Percentiles rank a stretch among this genome's conserved stretches.
These are phyloP conservation scores for Drosophila aff. DNA, from an alignment of 1,140 invertebrate genomes.

Conservation along the genomic window DNA sequence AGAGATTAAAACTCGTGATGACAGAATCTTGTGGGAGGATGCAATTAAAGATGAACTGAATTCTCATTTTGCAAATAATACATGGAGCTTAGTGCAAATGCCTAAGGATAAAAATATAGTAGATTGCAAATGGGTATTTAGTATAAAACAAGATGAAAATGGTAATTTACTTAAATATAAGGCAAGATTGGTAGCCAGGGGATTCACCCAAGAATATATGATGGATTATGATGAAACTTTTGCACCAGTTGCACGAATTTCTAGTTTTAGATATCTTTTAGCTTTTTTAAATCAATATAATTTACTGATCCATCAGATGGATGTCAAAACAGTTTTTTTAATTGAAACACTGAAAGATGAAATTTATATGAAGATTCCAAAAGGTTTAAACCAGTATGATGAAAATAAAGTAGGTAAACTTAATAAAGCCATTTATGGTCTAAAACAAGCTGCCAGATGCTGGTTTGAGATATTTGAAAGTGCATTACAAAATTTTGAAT, in stretches of 20 bases:
- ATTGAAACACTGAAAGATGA: no score
- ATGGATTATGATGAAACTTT: constrained; percentile 23
- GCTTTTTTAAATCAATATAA: constrained; percentile 69
- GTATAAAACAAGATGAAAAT: constrained; percentile 72
- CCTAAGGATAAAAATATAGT: constrained; percentile 83
- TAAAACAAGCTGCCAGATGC: constrained; percentile 25
- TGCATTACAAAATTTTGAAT: constrained; percentile 10
- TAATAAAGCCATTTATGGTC: constrained; percentile 11
- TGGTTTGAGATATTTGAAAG: constrained; percentile 35
- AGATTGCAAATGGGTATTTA: constrained; percentile 81
- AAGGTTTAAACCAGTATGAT: neutral
- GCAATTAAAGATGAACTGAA: constrained; percentile 82
- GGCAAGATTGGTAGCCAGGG: constrained; percentile 84
- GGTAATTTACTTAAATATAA: constrained; percentile 80
- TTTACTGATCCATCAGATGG: no score
- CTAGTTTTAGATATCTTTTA: constrained; percentile 57
- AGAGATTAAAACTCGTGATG: constrained; percentile 67
- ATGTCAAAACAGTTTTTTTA: no score
- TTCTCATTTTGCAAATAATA: constrained; percentile 77
- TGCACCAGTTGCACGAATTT: constrained; percentile 38
- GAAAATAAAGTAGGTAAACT: constrained; percentile 20
- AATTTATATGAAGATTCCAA: no score
- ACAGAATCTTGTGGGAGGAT: constrained; percentile 29
- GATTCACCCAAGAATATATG: constrained; percentile 58
- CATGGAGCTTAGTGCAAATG: constrained; percentile 80